Conservation (phyloP, 2,797 vertebrate species). For the Fistularia commersonii region DNA sequence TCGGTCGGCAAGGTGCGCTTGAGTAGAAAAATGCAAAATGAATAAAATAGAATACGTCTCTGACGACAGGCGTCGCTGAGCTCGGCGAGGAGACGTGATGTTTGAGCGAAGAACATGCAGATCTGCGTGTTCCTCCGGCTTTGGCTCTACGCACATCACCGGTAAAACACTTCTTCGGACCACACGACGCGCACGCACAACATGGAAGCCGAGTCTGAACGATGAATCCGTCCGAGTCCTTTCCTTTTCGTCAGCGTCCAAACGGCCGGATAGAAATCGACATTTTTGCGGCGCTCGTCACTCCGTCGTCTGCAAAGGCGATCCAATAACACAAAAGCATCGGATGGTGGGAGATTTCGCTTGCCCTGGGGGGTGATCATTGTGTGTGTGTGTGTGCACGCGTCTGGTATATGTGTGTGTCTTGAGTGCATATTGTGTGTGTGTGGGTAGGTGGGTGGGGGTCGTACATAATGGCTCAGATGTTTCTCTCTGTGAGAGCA, state of each 20-base stretch:
- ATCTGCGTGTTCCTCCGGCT: slow-evolving; percentile 27
- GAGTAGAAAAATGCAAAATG: slow-evolving; percentile 32
- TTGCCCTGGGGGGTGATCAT: slow-evolving; percentile 4
- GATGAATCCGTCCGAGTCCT: slow-evolving; percentile 46
- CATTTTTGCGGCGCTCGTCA: slow-evolving; percentile 31
- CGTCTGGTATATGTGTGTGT: slow-evolving; percentile 24
- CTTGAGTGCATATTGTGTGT: slow-evolving; percentile 45
- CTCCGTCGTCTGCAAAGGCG: slow-evolving; percentile 33
- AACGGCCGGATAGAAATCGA: slow-evolving; percentile 18
- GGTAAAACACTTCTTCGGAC: no score
- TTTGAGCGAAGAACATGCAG: slow-evolving; percentile 30
- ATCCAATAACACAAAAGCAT: slow-evolving; percentile 26
- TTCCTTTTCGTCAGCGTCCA: slow-evolving; percentile 11
- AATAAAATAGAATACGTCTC: no score
- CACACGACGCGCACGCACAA: slow-evolving; percentile 14
- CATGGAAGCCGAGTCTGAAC: slow-evolving; percentile 25
- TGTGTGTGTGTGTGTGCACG: not conserved
- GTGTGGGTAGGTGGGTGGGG: slow-evolving; percentile 34
- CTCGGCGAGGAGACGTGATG: slow-evolving; percentile 22
- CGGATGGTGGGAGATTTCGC: slow-evolving; percentile 28
- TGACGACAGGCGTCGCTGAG: slow-evolving; percentile 12
- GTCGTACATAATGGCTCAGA: slow-evolving; percentile 62
- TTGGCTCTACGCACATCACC: not conserved
- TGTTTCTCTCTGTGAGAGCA: slow-evolving; percentile 65
- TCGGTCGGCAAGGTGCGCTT: slow-evolving; percentile 13